Evolutionary conservation across 1,140 invertebrate genomes (phyloP).

Genomic region (Cyclargus thomasi): DNA sequence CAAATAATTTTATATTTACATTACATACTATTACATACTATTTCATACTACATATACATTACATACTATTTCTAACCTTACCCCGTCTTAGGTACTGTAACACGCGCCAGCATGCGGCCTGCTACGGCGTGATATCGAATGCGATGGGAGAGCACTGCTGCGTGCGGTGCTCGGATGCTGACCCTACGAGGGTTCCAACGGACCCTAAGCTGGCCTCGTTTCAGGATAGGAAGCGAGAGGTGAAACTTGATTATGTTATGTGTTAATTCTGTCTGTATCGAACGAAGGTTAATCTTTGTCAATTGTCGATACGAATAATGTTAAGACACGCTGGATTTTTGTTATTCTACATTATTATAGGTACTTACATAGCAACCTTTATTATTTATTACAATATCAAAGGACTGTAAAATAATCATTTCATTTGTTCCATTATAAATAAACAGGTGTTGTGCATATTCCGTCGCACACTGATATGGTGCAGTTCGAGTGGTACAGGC

Average conservation of each 20-base stretch:
- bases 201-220: conserved; percentile 27
- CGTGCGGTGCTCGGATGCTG: conserved; percentile 29
- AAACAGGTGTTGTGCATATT: neutral
- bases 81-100: conserved; percentile 29
- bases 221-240: conserved; percentile 31
- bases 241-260: conserved; percentile 9
- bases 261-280: neutral
- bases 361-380: too few species aligned
- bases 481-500: neutral
- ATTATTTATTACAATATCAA: too few species aligned
- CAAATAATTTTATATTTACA: too few species aligned
- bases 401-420: too few species aligned
- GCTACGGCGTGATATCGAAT: conserved; percentile 30
- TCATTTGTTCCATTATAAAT: neutral
- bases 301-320: too few species aligned
- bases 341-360: too few species aligned
- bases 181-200: conserved; percentile 25
- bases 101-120: conserved; percentile 38
- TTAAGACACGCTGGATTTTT: too few species aligned
- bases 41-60: too few species aligned
- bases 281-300: too few species aligned
- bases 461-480: neutral
- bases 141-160: conserved; percentile 31
- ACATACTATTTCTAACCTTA: too few species aligned
- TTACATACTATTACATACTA: too few species aligned